Conservation (phyloP, 2,113 vertebrate species). For the Hippocampus zosterae region DNA sequence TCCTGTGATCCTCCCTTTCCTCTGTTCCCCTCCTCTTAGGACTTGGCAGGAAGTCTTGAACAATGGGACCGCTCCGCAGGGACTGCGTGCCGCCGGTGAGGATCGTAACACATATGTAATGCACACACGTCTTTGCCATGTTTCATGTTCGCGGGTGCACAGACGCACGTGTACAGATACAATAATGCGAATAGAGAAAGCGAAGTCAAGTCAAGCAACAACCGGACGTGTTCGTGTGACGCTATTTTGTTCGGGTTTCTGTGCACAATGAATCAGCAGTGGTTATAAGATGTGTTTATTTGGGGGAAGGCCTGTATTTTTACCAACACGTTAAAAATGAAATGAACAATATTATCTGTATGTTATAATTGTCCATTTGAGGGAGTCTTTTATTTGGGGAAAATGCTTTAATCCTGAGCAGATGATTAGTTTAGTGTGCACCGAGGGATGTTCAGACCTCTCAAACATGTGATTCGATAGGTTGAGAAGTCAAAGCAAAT, state of each 20-base stretch:
- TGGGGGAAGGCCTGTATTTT: too few relatives aligned
- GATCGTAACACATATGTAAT: conserved; percentile 7
- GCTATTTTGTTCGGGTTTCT: not conserved
- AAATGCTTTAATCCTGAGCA: conserved; percentile 42
- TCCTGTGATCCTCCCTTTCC: conserved; percentile 64
- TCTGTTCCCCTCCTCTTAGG: conserved; percentile 31
- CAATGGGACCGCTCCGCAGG: conserved; percentile 59
- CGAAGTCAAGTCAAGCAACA: conserved; percentile 5
- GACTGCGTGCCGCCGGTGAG: conserved; percentile 43
- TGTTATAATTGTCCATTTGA: too few relatives aligned
- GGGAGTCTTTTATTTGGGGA: not conserved
- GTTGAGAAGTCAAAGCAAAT: conserved; percentile 36
- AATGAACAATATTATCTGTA: too few relatives aligned
- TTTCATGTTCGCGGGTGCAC: conserved; percentile 23
- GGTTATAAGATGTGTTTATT: not conserved
- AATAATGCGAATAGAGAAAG: conserved; percentile 1
- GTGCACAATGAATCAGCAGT: not conserved
- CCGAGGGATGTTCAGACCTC: conserved; percentile 7
- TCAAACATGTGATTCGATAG: conserved; percentile 33
- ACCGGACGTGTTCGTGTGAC: conserved; percentile 3
- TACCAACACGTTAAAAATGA: too few relatives aligned
- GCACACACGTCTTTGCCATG: conserved; percentile 3
- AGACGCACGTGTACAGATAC: conserved; percentile 2
- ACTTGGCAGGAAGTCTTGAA: conserved; percentile 64
- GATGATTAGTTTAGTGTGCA: conserved; percentile 31